These are phyloP conservation scores for Typhlichthys eigenmanni DNA, from an alignment of 2,797 vertebrate species.

Conservation along the genomic window DNA sequence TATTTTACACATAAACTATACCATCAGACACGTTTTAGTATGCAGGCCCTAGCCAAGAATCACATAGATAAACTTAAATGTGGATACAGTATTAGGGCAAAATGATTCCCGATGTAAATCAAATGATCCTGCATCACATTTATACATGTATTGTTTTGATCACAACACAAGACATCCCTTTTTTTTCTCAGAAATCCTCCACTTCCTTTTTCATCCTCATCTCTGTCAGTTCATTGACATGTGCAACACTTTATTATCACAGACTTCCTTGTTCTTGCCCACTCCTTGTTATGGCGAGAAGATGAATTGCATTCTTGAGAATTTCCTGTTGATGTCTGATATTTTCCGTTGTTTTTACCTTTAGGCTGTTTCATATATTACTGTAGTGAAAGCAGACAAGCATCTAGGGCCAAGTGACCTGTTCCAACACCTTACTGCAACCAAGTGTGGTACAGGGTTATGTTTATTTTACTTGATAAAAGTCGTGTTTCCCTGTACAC, in stretches of 20 bases:
- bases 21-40: not conserved
- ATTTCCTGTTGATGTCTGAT: conserved; percentile 56
- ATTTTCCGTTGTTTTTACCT: conserved; percentile 29
- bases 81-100: too few species aligned
- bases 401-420: conserved; percentile 25
- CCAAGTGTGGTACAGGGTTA: conserved; percentile 24
- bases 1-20: not conserved
- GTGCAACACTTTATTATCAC: conserved; percentile 35
- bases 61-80: too few species aligned
- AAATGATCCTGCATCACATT: not conserved
- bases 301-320: conserved; percentile 40
- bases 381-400: conserved; percentile 1
- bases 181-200: not conserved
- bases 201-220: conserved; percentile 12
- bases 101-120: not conserved
- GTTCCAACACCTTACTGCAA: not conserved
- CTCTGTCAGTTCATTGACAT: conserved; percentile 7
- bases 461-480: conserved; percentile 54
- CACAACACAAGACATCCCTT: not conserved
- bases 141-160: not conserved
- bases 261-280: conserved; percentile 48
- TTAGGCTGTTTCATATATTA: conserved; percentile 28
- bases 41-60: too few species aligned
- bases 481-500: conserved; percentile 20
- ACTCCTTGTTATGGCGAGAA: conserved; percentile 17